Evolutionary conservation across 2,888 invertebrate species (phyloP), one percentile per base, ranked within the genome.

Genomic region (Cordilura impudica): DNA sequence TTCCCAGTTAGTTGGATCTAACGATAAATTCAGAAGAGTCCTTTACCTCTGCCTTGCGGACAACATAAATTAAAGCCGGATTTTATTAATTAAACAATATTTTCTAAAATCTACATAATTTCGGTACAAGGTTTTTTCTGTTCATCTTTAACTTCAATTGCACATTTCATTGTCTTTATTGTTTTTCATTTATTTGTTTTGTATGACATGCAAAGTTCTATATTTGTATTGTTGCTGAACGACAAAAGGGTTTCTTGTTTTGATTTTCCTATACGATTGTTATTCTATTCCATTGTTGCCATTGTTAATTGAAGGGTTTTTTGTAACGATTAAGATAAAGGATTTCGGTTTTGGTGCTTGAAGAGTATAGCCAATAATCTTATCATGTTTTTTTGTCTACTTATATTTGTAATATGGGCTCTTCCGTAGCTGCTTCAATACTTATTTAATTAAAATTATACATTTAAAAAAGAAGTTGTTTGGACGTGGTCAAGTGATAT

Each of bases 171-270:
- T 72, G 77, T 61, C 29, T 61, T 26, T 51, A 51, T 43, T 53
- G 8, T 14, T 51, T 43, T 18, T 31, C 31, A 26, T 53, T 71
- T 66, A 54, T 67, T 56, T 71, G 39, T 31, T 78, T 74, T 53
- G 54, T 49, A 67, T 72, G 79, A 75, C 75, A 79, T 79, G 79
- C 67, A 75, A 72, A 79, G 75, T 79, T 79, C 71, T 75, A 63
- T 61, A 67, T 79, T 72, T 79, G 51, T 54, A 14, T 43, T 23
- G 23, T 26, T 56, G 45, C 29, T 26, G 8, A 45, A 1, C 12
- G 18, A 39, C 18, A 69, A 56, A 78, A 49, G 66, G 70, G 56
- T 14, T 31, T 66, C 51, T 67, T 35, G 35, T 7, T 67, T 45
- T 72, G 10, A 56, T 58, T 56, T 51, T 58, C 21, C 35, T 66